Conservation (phyloP, 1,140 invertebrate species). For the Globodera ellingtonae region DNA sequence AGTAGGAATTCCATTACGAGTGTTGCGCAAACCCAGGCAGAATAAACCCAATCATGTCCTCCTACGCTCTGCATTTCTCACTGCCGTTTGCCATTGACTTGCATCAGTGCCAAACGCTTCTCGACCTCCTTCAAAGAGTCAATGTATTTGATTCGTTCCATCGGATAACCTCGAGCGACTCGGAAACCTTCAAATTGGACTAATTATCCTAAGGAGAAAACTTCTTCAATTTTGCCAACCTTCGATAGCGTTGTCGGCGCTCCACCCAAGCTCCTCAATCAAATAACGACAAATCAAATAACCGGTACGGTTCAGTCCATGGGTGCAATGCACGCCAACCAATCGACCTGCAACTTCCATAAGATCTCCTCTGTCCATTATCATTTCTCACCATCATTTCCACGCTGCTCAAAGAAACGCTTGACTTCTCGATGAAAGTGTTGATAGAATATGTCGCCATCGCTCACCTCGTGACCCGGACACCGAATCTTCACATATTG, state of each 20-base stretch:
- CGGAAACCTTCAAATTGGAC: not conserved
- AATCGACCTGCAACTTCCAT: constrained; percentile 66
- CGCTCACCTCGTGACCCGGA: constrained; percentile 66
- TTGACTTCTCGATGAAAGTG: constrained; percentile 32
- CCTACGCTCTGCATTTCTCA: too few relatives aligned
- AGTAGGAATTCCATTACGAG: too few relatives aligned
- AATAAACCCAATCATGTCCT: too few relatives aligned
- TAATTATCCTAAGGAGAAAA: not conserved
- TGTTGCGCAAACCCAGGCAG: too few relatives aligned
- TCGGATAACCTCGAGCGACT: constrained; percentile 5
- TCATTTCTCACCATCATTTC: not conserved
- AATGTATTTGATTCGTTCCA: constrained; percentile 9
- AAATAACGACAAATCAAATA: constrained; percentile 76
- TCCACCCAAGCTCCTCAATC: constrained; percentile 57
- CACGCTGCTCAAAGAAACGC: not conserved
- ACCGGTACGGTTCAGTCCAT: constrained; percentile 83
- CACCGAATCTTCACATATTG: constrained; percentile 68
- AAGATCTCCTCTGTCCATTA: too few relatives aligned
- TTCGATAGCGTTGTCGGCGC: not conserved
- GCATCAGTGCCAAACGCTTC: not conserved
- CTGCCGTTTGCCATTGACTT: not conserved
- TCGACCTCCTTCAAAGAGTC: constrained; percentile 3
- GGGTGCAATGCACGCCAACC: constrained; percentile 84
- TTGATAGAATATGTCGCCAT: constrained; percentile 34
- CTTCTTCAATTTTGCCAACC: not conserved